Percentiles rank a stretch among this genome's conserved stretches.
These are phyloP conservation scores for Emesis furor DNA, from an alignment of 2,888 invertebrate species.

Conservation along the genomic window DNA sequence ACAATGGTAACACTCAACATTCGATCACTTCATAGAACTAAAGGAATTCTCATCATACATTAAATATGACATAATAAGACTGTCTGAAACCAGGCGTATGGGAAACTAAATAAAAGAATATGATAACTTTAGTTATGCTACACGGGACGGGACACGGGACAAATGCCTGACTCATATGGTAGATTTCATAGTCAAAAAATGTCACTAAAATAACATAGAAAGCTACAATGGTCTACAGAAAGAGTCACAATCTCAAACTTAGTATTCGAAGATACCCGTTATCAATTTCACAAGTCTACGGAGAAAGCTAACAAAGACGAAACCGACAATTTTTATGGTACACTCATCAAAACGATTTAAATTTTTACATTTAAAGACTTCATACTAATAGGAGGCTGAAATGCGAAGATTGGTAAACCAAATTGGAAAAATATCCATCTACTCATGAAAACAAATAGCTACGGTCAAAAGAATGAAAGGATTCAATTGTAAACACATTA, in stretches of 20 bases:
- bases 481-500: not conserved
- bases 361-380: no score
- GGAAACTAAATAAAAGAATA: conserved; percentile 74
- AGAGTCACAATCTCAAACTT: conserved; percentile 69
- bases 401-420: not conserved
- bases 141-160: not conserved
- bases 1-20: conserved; percentile 47
- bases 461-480: not conserved
- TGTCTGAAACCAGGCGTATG: conserved; percentile 62
- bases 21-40: conserved; percentile 64
- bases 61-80: conserved; percentile 71
- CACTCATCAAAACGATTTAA: not conserved
- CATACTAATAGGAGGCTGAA: not conserved
- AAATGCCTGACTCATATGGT: not conserved
- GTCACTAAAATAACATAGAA: conserved; percentile 65
- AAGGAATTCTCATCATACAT: conserved; percentile 55
- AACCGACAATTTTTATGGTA: not conserved
- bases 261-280: conserved; percentile 30
- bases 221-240: conserved; percentile 68
- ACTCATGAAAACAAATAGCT: not conserved
- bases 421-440: not conserved
- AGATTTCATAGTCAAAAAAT: conserved; percentile 63
- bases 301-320: not conserved
- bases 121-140: conserved; percentile 46
- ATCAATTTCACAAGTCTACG: conserved; percentile 63